Base-by-base conservation (phyloP, 2,888 invertebrate species). In the Stenodema calcarata region DNA sequence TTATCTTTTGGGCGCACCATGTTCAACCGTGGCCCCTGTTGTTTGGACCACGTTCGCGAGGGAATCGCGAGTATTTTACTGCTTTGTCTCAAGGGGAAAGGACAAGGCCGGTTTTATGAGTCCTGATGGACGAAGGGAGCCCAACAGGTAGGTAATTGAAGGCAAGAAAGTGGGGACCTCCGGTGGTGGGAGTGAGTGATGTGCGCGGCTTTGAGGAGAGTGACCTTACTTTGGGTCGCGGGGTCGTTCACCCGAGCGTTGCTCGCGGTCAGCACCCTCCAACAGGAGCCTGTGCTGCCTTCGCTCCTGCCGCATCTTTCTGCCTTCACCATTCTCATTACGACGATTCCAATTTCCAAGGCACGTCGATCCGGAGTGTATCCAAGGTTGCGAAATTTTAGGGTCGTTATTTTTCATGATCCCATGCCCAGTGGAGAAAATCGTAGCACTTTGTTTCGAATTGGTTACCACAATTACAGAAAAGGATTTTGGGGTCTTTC, bases 181-280 rank as follows among this genome's bases (percentile, higher is more conserved):
- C 78, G 28, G 42, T 18, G 70, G 73, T 41, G 27, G 70, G 80
- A 12, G 82, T 70, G 28, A 23, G 42, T 42, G 73, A 41, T 27
- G 28, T 84, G 84, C 42, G 50, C 69, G 41, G 47, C 84, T 50
- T 62, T 62, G 62, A 18, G 86, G 27, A 47, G 54, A 54, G 47
- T 69, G 86, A 86, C 86, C 86, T 86, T 86, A 81, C 62, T 86
- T 86, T 86, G 81, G 86, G 86, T 86, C 86, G 81, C 81, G 86
- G 81, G 73, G 70, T 86, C 86, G 50, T 86, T 86, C 62, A 80
- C 73, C 70, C 44, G 47, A 54, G 76, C 50, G 30, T 80, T 30
- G 70, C 73, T 47, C 76, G 35, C 62, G 86, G 27, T 28, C 44
- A 28, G n/a, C 86, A 30, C 18, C 27, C 18, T 27, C 79, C 62